A percentile compares a stretch with the other conserved stretches of the same genome.
These are phyloP conservation scores for Pterocles gutturalis DNA, from an alignment of 2,113 vertebrate species.

Conservation along the genomic window DNA sequence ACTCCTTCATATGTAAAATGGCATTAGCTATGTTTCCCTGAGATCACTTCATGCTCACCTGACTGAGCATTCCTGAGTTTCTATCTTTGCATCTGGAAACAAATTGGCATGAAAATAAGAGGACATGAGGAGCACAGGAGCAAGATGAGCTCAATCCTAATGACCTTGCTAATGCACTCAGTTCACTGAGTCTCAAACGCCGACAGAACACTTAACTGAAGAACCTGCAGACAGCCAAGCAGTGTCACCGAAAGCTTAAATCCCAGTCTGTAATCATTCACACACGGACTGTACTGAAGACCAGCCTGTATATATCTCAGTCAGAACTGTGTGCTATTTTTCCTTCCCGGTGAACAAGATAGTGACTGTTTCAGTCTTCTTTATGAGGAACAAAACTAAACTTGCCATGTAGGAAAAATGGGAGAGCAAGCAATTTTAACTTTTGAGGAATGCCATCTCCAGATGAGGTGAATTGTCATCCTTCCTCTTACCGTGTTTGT, in stretches of 20 bases:
- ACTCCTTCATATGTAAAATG: background rate
- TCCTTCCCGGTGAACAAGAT: background rate
- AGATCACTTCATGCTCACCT: background rate
- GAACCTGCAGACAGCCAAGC: background rate
- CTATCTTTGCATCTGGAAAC: background rate
- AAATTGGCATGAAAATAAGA: background rate
- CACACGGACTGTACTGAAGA: background rate
- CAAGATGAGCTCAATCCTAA: background rate
- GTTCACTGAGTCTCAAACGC: background rate
- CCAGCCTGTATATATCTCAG: background rate
- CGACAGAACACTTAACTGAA: background rate
- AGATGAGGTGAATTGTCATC: background rate
- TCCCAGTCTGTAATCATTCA: accelerated
- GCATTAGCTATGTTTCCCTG: background rate
- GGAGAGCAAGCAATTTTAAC: background rate
- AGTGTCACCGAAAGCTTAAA: background rate
- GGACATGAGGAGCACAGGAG: background rate
- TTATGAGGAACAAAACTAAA: background rate
- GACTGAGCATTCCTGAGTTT: background rate
- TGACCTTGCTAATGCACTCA: background rate
- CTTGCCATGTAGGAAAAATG: background rate
- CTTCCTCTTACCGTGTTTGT: background rate
- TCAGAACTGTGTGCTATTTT: background rate
- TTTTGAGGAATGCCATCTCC: background rate
- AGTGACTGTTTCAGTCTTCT: background rate